Evolutionary conservation across 2,113 vertebrate species (phyloP).

Genomic region (Cairina moschata): DNA sequence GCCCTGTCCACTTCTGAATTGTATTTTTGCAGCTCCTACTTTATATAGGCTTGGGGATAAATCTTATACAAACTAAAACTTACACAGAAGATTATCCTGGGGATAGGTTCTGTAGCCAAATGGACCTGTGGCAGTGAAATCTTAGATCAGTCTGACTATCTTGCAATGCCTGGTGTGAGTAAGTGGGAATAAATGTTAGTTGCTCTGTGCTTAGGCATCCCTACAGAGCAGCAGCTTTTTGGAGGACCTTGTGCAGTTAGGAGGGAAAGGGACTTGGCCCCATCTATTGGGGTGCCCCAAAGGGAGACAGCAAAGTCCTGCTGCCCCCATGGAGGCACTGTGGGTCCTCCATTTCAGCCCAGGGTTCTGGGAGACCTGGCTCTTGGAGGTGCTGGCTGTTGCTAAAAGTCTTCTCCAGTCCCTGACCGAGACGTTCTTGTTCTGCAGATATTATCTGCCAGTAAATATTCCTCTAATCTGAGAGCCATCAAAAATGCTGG

Average conservation of each 20-base stretch:
- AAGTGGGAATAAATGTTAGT: background rate
- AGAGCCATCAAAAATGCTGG: constrained; percentile 38
- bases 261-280: background rate
- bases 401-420: background rate
- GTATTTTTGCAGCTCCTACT: constrained; percentile 11
- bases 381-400: background rate
- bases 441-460: constrained; percentile 5
- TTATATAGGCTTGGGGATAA: constrained; percentile 28
- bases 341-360: background rate
- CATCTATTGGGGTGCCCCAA: background rate
- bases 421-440: background rate
- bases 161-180: background rate
- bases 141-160: background rate
- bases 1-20: constrained; percentile 14
- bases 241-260: background rate
- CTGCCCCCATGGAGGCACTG: too few relatives aligned
- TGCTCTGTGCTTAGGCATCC: background rate
- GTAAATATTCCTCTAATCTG: constrained; percentile 41
- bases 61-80: constrained; percentile 25
- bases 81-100: constrained; percentile 6
- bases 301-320: background rate
- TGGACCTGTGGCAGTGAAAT: background rate
- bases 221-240: background rate
- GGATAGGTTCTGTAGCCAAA: constrained; percentile 19
- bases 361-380: background rate